Conservation (phyloP, 92 coral and sea anemone genomes). For the Epizoanthus scotinus region DNA sequence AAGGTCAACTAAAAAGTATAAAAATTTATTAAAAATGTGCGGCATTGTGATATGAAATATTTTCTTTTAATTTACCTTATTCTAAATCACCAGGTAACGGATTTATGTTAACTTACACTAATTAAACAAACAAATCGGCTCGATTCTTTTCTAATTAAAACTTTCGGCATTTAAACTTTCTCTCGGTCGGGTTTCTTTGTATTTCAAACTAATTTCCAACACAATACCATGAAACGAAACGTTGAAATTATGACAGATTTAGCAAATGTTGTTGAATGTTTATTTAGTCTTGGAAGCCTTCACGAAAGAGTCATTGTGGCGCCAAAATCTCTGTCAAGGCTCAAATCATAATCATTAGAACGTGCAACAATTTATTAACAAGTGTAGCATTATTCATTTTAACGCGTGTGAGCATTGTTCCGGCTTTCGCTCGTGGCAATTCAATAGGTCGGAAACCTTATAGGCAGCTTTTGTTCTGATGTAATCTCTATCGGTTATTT, state of each 20-base stretch:
- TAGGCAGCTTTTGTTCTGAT: not conserved
- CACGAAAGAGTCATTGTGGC: not conserved
- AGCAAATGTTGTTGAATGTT: conserved; percentile 10
- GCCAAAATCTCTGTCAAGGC: not conserved
- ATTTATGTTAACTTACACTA: conserved; percentile 16
- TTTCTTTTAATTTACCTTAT: conserved; percentile 23
- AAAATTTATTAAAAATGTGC: conserved; percentile 27
- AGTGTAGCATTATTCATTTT: not conserved
- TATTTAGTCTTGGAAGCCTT: not conserved
- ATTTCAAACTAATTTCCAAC: conserved; percentile 24
- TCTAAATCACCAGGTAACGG: conserved; percentile 18
- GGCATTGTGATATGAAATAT: conserved; percentile 1
- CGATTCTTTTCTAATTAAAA: conserved; percentile 43
- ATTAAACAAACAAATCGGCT: conserved; percentile 31
- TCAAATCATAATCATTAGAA: not conserved
- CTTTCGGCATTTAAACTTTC: conserved; percentile 33
- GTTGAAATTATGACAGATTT: conserved; percentile 1
- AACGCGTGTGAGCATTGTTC: not conserved
- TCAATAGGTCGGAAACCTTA: not conserved
- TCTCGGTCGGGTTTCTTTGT: conserved; percentile 34
- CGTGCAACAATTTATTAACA: not conserved
- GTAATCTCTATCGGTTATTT: not conserved
- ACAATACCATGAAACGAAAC: conserved; percentile 21
- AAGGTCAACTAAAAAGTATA: not conserved
- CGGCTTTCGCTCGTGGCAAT: not conserved